Evolutionary conservation across 2,797 vertebrate genomes (phyloP).

Genomic region (Amblyopsis hoosieri): DNA sequence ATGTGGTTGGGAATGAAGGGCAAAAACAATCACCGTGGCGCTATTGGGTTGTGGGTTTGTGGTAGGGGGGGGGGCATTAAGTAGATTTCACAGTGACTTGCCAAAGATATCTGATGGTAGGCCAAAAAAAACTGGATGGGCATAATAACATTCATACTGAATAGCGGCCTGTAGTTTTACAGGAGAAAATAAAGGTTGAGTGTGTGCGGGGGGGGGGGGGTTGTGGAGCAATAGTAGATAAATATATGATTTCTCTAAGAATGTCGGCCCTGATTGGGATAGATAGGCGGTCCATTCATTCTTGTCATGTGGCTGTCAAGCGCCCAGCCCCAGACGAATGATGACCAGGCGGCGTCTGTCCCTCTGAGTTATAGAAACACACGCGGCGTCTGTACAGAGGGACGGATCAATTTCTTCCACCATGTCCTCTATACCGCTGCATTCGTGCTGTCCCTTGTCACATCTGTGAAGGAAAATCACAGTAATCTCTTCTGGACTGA

Average conservation of each 20-base stretch:
- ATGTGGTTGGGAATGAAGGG: not conserved
- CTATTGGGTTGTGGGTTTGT: no score
- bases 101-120: not conserved
- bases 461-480: slow-evolving; percentile 20
- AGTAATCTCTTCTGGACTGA: slow-evolving; percentile 36
- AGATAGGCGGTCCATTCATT: slow-evolving; percentile 67
- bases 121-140: no score
- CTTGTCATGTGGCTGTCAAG: slow-evolving; percentile 78
- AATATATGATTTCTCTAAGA: slow-evolving; percentile 50
- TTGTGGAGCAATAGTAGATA: slow-evolving; percentile 22
- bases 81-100: not conserved
- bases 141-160: no score
- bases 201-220: no score
- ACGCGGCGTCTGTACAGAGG: slow-evolving; percentile 61
- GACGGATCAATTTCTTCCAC: slow-evolving; percentile 70
- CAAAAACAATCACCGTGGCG: not conserved
- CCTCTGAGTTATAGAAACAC: slow-evolving; percentile 77
- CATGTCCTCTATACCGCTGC: slow-evolving; percentile 45
- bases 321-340: slow-evolving; percentile 69
- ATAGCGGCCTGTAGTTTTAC: not conserved
- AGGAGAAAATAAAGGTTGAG: not conserved
- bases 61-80: not conserved
- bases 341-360: slow-evolving; percentile 75
- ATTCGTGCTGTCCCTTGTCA: slow-evolving; percentile 43
- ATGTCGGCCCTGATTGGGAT: slow-evolving; percentile 51